phyloP scores from a whole-genome alignment of 2,113 vertebrate genomes.

The Actinemys pallida region DNA sequence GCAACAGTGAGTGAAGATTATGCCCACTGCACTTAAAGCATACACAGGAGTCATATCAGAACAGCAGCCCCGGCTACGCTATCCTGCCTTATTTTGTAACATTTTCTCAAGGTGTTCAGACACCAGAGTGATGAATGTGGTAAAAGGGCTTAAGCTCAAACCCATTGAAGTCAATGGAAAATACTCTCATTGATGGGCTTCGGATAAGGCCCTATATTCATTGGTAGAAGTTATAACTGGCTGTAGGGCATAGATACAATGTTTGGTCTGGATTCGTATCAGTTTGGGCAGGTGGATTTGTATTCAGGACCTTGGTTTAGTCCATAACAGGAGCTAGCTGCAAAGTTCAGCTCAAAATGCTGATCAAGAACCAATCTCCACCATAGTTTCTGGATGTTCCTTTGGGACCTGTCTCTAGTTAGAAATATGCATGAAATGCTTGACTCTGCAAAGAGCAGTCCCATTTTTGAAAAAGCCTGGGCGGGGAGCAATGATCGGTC shows the following conservation, averaged over 20 bases:
- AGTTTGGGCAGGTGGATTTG: accelerated
- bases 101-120: neutral
- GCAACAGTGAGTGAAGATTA: accelerated
- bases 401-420: neutral
- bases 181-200: accelerated
- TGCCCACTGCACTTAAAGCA: accelerated
- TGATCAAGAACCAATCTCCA: accelerated
- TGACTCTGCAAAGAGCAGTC: neutral
- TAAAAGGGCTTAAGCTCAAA: accelerated
- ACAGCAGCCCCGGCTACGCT: neutral
- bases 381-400: accelerated
- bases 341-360: accelerated
- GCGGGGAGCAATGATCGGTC: accelerated
- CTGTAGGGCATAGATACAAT: accelerated
- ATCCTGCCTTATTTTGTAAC: neutral
- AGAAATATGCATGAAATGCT: neutral
- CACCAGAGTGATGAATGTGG: neutral
- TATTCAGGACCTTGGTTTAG: accelerated
- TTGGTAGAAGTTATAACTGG: accelerated
- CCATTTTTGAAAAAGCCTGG: accelerated
- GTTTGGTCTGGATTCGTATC: accelerated
- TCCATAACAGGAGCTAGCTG: accelerated
- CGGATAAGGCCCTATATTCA: neutral
- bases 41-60: neutral
- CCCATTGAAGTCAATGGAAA: accelerated